Base-by-base conservation (phyloP, 2,888 invertebrate genomes). In the Pyralis farinalis region DNA sequence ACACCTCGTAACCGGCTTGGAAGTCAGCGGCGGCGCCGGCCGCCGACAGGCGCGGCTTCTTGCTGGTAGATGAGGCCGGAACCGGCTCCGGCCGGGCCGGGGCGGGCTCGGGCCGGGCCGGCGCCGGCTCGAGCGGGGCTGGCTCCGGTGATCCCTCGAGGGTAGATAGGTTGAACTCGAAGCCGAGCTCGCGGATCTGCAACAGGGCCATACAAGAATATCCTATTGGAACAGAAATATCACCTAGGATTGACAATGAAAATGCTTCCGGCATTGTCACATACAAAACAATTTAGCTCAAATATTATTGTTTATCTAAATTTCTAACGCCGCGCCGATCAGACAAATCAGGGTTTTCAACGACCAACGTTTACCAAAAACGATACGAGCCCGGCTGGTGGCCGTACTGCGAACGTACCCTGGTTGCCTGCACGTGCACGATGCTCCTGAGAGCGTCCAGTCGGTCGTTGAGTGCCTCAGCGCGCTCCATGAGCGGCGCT, bases 391-490 rank as follows among this genome's bases (percentile, higher is more conserved):
- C n/a, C n/a, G n/a, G n/a, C n/a, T n/a, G n/a, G n/a, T n/a, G n/a
- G n/a, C n/a, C n/a, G n/a, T 16, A 4, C 16, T 2, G 16, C 16
- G 16, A 4, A 3, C 20, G 7, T 22, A 5, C 95, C 91, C 92
- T 86, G 68, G 85, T 91, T 53, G 90, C 93, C 72, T 95, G 95
- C 46, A 95, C 93, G 66, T 93, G 93, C 54, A 95, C 91, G 40
- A 95, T 95, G 64, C 93, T 91, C 39, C 90, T 90, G 36, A 95
- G 87, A 38, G 95, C 95, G 71, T 95, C 95, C 63, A 94, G 91
- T 7, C 93, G 90, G 79, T 95, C 95, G 56, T 91, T 92, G 51
- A 94, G 78, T 61, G 90, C 90, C 73, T 95, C 94, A 21, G 93
- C 84, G 48, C 91, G 90, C 41, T 64, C 73, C 34, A 47, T 52